Evolutionary conservation across 2,797 vertebrate species (phyloP), one percentile per base, ranked within the genome.

Genomic region (Thamnophis elegans): DNA sequence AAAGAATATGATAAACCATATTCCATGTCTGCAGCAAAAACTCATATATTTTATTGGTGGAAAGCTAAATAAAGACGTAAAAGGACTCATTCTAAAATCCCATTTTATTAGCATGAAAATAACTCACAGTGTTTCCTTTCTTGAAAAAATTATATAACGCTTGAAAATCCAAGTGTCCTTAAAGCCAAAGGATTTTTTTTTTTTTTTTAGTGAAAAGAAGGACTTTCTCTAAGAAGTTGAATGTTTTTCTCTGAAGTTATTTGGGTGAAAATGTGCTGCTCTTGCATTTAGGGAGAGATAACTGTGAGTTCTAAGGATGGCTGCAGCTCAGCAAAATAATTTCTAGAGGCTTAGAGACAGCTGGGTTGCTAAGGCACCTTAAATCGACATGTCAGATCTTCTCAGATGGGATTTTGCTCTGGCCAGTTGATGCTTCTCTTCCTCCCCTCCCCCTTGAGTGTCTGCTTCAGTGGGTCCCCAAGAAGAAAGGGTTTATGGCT

Each of bases 71-170:
- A 55, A 90, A 55, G 47, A 32, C 28, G 0, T 55, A n/a, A 87
- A 54, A 56, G n/a, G 47, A 65, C 22, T 51, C 42, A 51, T 78
- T 82, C 54, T 88, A 51, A 88, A 88, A 88, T 92, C 62, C 65
- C 36, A 59, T 92, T 88, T 88, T 88, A 92, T 88, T 92, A 32
- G 16, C 51, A 59, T 59, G 62, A 32, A 51, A 58, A 73, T 88
- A 82, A 73, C 87, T 58, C 20, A 42, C 11, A 59, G 54, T 26
- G 28, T 59, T 92, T 92, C 73, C 87, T 78, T 92, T 7, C 62
- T 55, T 42, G 78, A 92, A n/a, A 78, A 92, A 92, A 91, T 42
- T 7, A 25, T n/a, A 82, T 8, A 20, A 36, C 1, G 60, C 13
- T 87, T 60, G 90, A 32, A 32, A 91, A 91, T 65, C 58, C n/a